Evolutionary conservation across 2,888 invertebrate species (phyloP), one percentile per base, ranked within the genome.

Genomic region (Vandiemenella viatica): DNA sequence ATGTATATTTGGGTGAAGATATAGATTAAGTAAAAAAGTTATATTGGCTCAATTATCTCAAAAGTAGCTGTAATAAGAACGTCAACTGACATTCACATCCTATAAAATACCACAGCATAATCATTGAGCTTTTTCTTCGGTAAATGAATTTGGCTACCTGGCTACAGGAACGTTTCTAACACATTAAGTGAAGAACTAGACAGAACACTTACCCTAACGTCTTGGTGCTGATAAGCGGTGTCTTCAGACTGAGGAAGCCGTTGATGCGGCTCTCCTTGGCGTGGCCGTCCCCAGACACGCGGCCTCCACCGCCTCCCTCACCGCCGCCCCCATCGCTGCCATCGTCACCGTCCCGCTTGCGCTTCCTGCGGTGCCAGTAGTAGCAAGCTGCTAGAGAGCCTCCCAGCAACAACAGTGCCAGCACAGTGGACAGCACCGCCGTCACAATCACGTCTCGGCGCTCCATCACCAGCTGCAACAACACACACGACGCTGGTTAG

Each of bases 151-250:
- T n/a, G n/a, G n/a, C n/a, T n/a, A n/a, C n/a, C n/a, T n/a, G n/a
- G n/a, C n/a, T n/a, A n/a, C n/a, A n/a, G n/a, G n/a, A n/a, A n/a
- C n/a, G n/a, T n/a, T n/a, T n/a, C n/a, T n/a, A n/a, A n/a, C n/a
- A n/a, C n/a, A n/a, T n/a, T n/a, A n/a, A n/a, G n/a, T n/a, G n/a
- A n/a, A n/a, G n/a, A n/a, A n/a, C n/a, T n/a, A n/a, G n/a, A n/a
- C n/a, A n/a, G n/a, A n/a, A n/a, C n/a, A n/a, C n/a, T 81, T 65
- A 83, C 83, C 81, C 82, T 49, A 83, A 66, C 19, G 80, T 77
- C 62, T 82, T 83, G 10, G 82, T 82, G 58, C 79, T 79, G 58
- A 83, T 83, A 46, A 83, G 69, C 0, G 83, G 83, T 15, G 82
- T 81, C 65, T 80, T 81, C 58, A 83, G 63, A 58, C 72, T 80